A percentile compares a stretch with the other conserved stretches of the same genome.
Evolutionary conservation across 1,140 invertebrate genomes (phyloP).

Genomic region (Diachasmimorpha longicaudata): DNA sequence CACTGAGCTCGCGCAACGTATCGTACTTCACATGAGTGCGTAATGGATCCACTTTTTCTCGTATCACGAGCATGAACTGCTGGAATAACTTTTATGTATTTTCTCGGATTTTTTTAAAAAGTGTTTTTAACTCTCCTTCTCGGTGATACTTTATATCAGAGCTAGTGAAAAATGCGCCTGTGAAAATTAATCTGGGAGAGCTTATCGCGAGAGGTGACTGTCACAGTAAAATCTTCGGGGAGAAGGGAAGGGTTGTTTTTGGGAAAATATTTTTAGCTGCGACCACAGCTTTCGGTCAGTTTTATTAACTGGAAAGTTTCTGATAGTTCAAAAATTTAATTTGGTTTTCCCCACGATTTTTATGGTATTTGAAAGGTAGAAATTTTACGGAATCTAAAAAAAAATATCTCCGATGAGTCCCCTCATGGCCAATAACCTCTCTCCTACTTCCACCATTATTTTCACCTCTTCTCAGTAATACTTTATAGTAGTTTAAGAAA

Average conservation of each 20-base stretch:
- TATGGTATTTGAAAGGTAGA: no score
- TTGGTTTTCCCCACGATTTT: no score
- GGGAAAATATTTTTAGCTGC: not conserved
- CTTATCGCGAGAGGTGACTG: not conserved
- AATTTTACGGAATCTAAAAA: no score
- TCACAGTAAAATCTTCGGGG: not conserved
- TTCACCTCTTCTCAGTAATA: not conserved
- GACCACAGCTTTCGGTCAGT: not conserved
- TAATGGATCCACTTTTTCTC: constrained; percentile 10
- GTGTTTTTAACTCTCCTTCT: not conserved
- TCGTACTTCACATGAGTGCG: constrained; percentile 4
- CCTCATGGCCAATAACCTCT: not conserved
- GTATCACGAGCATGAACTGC: not conserved
- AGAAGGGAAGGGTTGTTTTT: not conserved
- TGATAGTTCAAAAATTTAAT: no score
- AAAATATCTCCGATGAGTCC: no score
- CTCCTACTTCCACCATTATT: not conserved
- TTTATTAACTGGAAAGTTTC: no score
- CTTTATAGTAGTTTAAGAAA: not conserved
- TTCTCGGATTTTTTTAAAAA: not conserved
- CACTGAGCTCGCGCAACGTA: not conserved
- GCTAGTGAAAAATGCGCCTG: not conserved
- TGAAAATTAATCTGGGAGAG: not conserved
- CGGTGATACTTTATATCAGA: not conserved
- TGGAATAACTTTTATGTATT: not conserved